These are phyloP conservation scores for Oscheius onirici DNA, from an alignment of 2,888 invertebrate species.

Conservation along the genomic window DNA sequence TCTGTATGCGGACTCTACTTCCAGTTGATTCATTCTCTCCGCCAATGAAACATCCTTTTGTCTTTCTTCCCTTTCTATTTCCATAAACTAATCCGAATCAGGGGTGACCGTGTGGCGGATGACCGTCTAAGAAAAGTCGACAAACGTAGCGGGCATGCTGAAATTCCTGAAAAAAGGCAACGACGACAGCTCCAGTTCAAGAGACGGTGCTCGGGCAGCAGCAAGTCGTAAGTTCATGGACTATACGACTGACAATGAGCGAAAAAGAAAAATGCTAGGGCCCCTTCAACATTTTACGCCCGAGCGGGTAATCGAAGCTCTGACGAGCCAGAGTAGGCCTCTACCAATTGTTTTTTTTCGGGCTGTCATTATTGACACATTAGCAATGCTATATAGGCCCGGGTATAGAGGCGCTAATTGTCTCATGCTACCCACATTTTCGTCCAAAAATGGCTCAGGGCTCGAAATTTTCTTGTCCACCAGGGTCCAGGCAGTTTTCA, in stretches of 20 bases:
- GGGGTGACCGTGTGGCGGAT: slow-evolving; percentile 8
- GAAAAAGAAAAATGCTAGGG: background rate
- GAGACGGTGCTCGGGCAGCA: slow-evolving; percentile 22
- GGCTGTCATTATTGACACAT: too few species aligned
- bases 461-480: too few species aligned
- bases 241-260: background rate
- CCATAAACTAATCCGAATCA: background rate
- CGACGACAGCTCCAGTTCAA: slow-evolving; percentile 33
- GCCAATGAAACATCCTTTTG: background rate
- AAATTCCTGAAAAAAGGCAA: slow-evolving; percentile 35
- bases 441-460: too few species aligned
- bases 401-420: too few species aligned
- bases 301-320: slow-evolving; percentile 19
- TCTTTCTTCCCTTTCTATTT: background rate
- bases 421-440: too few species aligned
- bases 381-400: too few species aligned
- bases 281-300: slow-evolving; percentile 4
- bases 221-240: slow-evolving; percentile 33
- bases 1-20: background rate
- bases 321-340: background rate
- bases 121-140: slow-evolving; percentile 1
- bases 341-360: too few species aligned
- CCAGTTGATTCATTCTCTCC: background rate
- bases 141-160: slow-evolving; percentile 18
- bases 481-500: too few species aligned